Base-by-base conservation (phyloP, 2,888 invertebrate species). In the Campoletis raptor region DNA sequence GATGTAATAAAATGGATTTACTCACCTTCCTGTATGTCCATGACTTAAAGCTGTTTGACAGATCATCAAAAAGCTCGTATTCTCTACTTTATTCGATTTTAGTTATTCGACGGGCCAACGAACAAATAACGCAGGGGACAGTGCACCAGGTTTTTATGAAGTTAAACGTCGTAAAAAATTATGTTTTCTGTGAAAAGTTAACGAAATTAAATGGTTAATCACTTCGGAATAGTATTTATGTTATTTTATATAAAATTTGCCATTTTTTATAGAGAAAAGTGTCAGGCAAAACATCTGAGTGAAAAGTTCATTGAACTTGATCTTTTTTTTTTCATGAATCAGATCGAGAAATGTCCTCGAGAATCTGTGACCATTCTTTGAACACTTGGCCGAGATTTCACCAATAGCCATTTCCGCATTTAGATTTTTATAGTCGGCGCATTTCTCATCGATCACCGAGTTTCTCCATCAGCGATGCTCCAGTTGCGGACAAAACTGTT, bases 311-410 rank as follows among this genome's bases (percentile, higher is more conserved):
- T 69, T 57, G 7, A 30, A 42, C 52, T 52, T 42, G 12, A 6
- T 15, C 52, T 42, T 48, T 67, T 64, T 64, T 64, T 30, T 15
- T 48, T 2, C 40, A 40, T 69, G 57, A 48, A 73, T 61, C 48
- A 12, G 57, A 77, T 61, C 73, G 45, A 48, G 67, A 54, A 37
- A 78, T 78, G 78, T 73, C 70, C 78, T 69, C 70, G 70, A 85
- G 66, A 57, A 81, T 85, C 78, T 77, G 72, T 81, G 78, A 73
- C 73, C 77, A 72, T 77, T 72, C 81, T 45, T 61, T 42, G 40
- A 73, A 82, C 67, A 61, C 80, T 70, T 81, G 73, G 67, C 74
- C 37, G 83, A 86, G 85, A 86, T 87, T 88, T 88, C 88, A 88
- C 85, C 85, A 37, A 77, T 73, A 52, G 81, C 73, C 67, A 79